These are phyloP conservation scores for Muscicapa adusta DNA, from an alignment of 2,113 vertebrate genomes.

Conservation along the genomic window DNA sequence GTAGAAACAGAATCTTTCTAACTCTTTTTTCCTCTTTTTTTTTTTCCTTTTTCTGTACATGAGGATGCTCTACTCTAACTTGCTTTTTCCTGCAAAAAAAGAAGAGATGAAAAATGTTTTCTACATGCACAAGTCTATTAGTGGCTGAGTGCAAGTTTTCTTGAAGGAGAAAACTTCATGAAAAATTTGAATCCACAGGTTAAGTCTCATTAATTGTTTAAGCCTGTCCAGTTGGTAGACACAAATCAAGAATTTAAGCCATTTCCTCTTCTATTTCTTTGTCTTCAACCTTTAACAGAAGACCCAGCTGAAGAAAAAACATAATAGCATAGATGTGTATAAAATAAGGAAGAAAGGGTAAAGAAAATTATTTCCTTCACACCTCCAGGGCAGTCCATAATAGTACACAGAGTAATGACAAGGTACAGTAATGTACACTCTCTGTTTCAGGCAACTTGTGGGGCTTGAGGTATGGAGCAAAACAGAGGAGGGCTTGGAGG, in stretches of 20 bases:
- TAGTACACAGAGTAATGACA: background rate
- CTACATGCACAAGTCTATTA: background rate
- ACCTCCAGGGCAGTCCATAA: background rate
- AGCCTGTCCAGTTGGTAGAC: background rate
- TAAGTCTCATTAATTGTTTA: background rate
- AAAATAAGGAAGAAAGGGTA: background rate
- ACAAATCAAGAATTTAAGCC: background rate
- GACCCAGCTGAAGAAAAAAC: background rate
- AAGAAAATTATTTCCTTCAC: background rate
- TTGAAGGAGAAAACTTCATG: background rate
- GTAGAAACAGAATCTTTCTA: background rate
- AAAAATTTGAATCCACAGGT: background rate
- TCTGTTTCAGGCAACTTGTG: background rate
- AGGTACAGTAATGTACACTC: background rate
- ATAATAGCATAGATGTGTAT: background rate
- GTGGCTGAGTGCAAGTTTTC: background rate
- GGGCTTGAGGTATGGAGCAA: background rate
- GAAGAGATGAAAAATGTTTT: background rate
- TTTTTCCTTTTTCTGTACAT: background rate
- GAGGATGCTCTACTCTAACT: background rate
- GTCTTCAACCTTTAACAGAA: background rate
- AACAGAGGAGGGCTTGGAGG: background rate
- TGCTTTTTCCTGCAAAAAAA: background rate
- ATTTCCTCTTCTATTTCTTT: background rate
- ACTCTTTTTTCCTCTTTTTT: background rate